Base-by-base conservation (phyloP, 1,140 invertebrate genomes). In the Drosophila albomicans region DNA sequence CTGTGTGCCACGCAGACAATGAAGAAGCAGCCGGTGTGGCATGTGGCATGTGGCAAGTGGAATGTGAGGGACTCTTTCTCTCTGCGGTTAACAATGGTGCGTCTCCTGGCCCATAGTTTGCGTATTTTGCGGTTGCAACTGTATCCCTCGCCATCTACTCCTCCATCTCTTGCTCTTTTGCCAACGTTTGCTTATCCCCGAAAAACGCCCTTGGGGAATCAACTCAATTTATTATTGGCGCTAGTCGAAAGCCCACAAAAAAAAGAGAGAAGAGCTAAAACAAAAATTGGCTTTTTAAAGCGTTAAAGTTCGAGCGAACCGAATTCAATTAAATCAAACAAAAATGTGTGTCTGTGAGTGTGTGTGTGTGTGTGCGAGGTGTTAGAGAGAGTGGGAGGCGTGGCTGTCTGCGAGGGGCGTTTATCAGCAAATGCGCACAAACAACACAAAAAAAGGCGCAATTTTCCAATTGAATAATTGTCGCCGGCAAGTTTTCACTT, bases 381-480 rank as follows among this genome's bases (percentile, higher is more conserved):
- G 67, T 58, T 82, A 81, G 88, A 79, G 66, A 64, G 54, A 45
- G 70, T 2, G 7, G 35, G 10, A 3, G 49, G 11, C 10, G 57
- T 62, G 20, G 61, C 32, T 16, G 41, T 69, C 43, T 79, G 79
- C 38, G 20, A 15, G 41, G 28, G 54, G 35, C 16, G 56, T 75
- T 72, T 77, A 41, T 56, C 45, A 43, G 25, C 59, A 49, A 25
- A 10, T n/a, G 56, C 54, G 65, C 58, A 46, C 28, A 63, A 32
- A 32, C 30, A 32, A 32, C 30, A 6, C 5, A 45, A 72, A 70
- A 79, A 79, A 81, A 77, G 78, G 71, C 71, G 72, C 85, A 89
- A 89, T 89, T 89, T 89, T 89, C 85, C 85, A 89, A 89, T 89
- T 89, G 85, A 89, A 89, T 89, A 89, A 89, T 89, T 89, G 85